phyloP scores from a whole-genome alignment of 2,888 invertebrate species.

The Cheiracanthium punctorium region DNA sequence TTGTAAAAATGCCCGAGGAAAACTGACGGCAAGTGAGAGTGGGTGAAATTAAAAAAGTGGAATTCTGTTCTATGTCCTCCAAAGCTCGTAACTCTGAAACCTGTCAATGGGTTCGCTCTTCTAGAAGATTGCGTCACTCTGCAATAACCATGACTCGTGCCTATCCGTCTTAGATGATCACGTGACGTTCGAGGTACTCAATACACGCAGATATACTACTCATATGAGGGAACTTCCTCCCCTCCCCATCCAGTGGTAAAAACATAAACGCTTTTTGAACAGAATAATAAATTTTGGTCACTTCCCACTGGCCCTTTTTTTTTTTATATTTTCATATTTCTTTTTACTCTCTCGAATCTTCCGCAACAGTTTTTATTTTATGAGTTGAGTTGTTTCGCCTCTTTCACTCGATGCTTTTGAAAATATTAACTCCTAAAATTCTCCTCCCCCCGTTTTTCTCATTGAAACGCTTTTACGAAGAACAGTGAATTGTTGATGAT shows the following conservation, averaged over 20 bases:
- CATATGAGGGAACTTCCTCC: conserved; percentile 28
- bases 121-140: conserved; percentile 35
- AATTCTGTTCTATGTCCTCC: conserved; percentile 21
- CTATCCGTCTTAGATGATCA: conserved; percentile 14
- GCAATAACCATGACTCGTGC: conserved; percentile 65
- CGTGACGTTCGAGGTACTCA: conserved; percentile 18
- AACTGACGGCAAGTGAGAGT: background rate
- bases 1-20: conserved; percentile 29
- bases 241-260: background rate
- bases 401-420: conserved; percentile 44
- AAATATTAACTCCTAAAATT: conserved; percentile 37
- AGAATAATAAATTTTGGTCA: conserved; percentile 58
- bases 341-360: background rate
- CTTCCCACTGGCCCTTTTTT: conserved; percentile 1
- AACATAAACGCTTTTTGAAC: conserved; percentile 48
- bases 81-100: conserved; percentile 58
- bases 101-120: conserved; percentile 62
- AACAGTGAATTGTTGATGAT: background rate
- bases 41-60: background rate
- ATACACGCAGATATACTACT: background rate
- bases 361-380: conserved; percentile 12
- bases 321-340: conserved; percentile 20
- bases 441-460: background rate
- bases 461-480: background rate
- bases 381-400: conserved; percentile 52